Evolutionary conservation across 1,140 invertebrate genomes (phyloP).

Genomic region (Hypsibius dujardini): DNA sequence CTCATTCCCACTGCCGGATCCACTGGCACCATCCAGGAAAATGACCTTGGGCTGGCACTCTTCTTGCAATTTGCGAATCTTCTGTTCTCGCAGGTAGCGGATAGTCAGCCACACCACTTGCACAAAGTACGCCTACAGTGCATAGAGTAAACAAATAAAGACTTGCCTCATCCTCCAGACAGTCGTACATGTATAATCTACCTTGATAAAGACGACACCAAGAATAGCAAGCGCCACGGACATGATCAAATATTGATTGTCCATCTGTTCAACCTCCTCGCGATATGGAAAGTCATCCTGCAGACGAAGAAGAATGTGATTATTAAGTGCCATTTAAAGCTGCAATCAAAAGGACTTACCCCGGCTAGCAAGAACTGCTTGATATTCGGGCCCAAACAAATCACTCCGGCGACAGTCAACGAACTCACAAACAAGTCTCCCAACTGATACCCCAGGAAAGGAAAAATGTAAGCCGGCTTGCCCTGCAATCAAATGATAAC

Average conservation of each 20-base stretch:
- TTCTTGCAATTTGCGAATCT: neutral
- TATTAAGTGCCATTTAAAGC: neutral
- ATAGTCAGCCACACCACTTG: neutral
- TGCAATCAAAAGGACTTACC: too few relatives aligned
- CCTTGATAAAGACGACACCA: neutral
- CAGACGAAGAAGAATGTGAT: neutral
- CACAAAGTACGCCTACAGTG: neutral
- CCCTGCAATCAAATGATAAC: too few relatives aligned
- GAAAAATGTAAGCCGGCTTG: neutral
- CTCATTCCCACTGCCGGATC: neutral
- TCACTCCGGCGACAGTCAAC: too few relatives aligned
- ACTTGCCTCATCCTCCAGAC: too few relatives aligned
- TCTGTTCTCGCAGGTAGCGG: neutral
- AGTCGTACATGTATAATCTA: neutral
- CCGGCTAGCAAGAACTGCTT: too few relatives aligned
- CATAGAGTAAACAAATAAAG: too few relatives aligned
- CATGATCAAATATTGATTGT: neutral
- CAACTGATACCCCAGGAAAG: too few relatives aligned
- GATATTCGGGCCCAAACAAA: too few relatives aligned
- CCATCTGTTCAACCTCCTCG: neutral
- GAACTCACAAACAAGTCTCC: too few relatives aligned
- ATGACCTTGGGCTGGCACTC: slow-evolving; percentile 8
- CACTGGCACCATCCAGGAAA: neutral
- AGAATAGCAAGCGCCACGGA: neutral
- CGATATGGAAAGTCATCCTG: neutral